These are phyloP conservation scores for Menidia menidia DNA, from an alignment of 2,797 vertebrate species.

Conservation along the genomic window DNA sequence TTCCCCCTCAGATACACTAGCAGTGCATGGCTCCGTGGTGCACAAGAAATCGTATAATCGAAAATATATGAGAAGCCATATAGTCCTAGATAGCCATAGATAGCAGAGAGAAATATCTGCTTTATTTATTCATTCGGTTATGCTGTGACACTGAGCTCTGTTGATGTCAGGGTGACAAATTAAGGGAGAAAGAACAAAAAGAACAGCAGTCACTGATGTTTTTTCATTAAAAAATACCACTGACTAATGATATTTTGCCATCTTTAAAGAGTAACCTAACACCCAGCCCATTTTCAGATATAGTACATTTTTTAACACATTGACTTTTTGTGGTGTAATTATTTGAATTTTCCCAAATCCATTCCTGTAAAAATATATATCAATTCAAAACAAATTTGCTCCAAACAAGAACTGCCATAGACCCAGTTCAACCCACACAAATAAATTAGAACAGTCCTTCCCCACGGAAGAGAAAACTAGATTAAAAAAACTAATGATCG, in stretches of 20 bases:
- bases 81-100: slow-evolving; percentile 71
- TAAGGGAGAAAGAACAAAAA: slow-evolving; percentile 11
- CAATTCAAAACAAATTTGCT: too few relatives aligned
- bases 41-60: slow-evolving; percentile 54
- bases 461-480: too few relatives aligned
- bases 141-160: slow-evolving; percentile 40
- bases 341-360: too few relatives aligned
- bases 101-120: slow-evolving; percentile 53
- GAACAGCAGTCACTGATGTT: not conserved
- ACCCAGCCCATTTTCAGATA: not conserved
- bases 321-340: not conserved
- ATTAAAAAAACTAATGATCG: too few relatives aligned
- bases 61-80: slow-evolving; percentile 68
- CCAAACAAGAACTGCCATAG: too few relatives aligned
- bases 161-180: slow-evolving; percentile 52
- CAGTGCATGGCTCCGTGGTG: slow-evolving; percentile 67
- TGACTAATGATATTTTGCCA: not conserved
- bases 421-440: too few relatives aligned
- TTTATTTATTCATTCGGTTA: slow-evolving; percentile 60
- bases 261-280: slow-evolving; percentile 15
- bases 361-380: too few relatives aligned
- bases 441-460: too few relatives aligned
- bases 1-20: slow-evolving; percentile 21
- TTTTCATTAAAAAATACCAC: too few relatives aligned
- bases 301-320: not conserved